Evolutionary conservation across 2,888 invertebrate species (phyloP), one percentile per base, ranked within the genome.

Genomic region (Incurvaria masculella): DNA sequence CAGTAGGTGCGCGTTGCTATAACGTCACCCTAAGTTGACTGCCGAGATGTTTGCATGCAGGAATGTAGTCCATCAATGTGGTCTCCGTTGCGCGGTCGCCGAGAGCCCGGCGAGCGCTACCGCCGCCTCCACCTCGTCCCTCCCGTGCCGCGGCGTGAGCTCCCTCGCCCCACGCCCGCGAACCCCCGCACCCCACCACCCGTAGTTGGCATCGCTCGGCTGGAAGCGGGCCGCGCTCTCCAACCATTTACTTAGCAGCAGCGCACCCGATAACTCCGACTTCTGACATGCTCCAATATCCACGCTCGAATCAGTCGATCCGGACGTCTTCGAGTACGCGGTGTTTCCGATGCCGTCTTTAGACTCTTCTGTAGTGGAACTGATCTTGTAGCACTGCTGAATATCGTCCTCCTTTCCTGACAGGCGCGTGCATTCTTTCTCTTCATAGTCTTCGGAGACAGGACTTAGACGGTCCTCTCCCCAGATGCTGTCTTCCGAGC

Each of bases 401-500:
- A 27, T 27, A 2, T 4, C 6, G 5, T 8, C 3, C 33, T 8
- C 3, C 3, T 4, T 14, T 8, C 8, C 14, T 8, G 4, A 21
- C 4, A 21, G 23, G 4, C 11, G 4, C 23, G 19, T 17, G 20
- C 23, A 10, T 16, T 16, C 20, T 4, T 14, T 14, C 10, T 42
- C 33, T 26, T 43, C 27, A 27, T 55, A 42, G 42, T 53, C 50
- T 11, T 52, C 42, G 14, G 33, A 33, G 33, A 14, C 11, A 33
- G 14, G 6, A 49, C 64, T 67, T 20, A 57, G 59, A 2, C 61
- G 70, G 49, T 81, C 83, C 59, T 88, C 88, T 57, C 86, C 86
- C 89, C 89, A 89, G 60, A 89, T 89, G 67, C 88, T 88, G 62
- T 89, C 89, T 51, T 87, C 85, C 1, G 89, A 89, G 55, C 86